These are phyloP conservation scores for Tenualosa ilisha DNA, from an alignment of 2,797 vertebrate genomes.

Conservation along the genomic window DNA sequence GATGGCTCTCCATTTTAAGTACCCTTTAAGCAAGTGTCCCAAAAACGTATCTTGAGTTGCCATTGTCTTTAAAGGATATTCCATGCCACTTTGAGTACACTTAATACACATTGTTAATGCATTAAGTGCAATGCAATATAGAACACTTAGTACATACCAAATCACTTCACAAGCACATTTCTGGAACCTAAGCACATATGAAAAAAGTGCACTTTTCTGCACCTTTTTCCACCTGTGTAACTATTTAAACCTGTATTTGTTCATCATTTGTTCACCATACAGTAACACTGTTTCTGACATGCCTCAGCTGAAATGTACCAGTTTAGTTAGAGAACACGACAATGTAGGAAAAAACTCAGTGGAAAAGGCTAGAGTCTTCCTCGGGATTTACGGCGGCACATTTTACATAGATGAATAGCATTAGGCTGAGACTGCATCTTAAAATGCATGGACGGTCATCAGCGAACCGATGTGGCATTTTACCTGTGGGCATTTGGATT, in stretches of 20 bases:
- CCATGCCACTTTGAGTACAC: too few relatives aligned
- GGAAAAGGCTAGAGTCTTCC: background rate
- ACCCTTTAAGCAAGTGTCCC: too few relatives aligned
- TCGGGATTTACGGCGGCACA: background rate
- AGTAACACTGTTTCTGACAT: background rate
- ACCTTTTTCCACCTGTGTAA: background rate
- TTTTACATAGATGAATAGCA: slow-evolving; percentile 46
- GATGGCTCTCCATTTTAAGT: too few relatives aligned
- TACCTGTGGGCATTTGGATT: slow-evolving; percentile 68
- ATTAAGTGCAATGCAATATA: too few relatives aligned
- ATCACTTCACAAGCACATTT: too few relatives aligned
- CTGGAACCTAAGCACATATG: too few relatives aligned
- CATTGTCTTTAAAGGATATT: too few relatives aligned
- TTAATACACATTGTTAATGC: too few relatives aligned
- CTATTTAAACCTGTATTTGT: background rate
- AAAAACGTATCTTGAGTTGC: too few relatives aligned
- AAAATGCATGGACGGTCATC: slow-evolving; percentile 64
- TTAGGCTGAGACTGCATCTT: slow-evolving; percentile 55
- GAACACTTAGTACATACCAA: too few relatives aligned
- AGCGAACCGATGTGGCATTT: slow-evolving; percentile 68
- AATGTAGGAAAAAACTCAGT: background rate
- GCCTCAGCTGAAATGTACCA: background rate
- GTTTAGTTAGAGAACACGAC: background rate
- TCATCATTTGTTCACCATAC: background rate
- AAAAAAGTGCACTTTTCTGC: too few relatives aligned